Base-by-base conservation (phyloP, 2,888 invertebrate species). In the Diadegma fenestrale region DNA sequence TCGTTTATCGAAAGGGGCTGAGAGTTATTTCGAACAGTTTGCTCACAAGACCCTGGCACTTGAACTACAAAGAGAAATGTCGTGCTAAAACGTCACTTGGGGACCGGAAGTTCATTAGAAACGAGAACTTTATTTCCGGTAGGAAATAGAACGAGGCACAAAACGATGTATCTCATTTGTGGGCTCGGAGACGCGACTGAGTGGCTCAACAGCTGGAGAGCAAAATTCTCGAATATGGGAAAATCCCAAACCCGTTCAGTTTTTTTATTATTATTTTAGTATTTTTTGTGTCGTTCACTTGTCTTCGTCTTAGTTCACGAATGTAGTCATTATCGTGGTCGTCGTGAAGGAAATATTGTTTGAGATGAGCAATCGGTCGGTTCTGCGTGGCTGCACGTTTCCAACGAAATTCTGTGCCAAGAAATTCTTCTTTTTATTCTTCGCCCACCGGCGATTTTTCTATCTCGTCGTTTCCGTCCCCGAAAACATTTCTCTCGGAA, bases 331-430 rank as follows among this genome's bases (percentile, higher is more conserved):
- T 33, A 33, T 68, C 45, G 76, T 78, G 45, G n/a, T 69, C 48
- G 77, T 58, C 30, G 22, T 22, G 45, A 63, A 45, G 43, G 30
- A 41, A 43, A 77, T 72, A 86, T 86, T 84, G 78, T 81, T 81
- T 84, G 78, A 69, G 83, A 84, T 84, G 80, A 84, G 84, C 84
- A 78, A 83, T 85, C 80, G 80, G 63, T 51, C 63, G 68, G 58
- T 64, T 72, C 77, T 66, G 54, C 72, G 22, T 61, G 80, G 63
- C n/a, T n/a, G n/a, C 78, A 79, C 76, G 72, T 68, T 79, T 83
- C 68, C 33, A 5, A 76, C 73, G 58, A 80, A 54, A 58, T 66
- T 63, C 81, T 51, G 45, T 58, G 83, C 80, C 66, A 73, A 78
- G 71, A 26, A 5, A 26, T 63, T 12, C 30, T n/a, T 37, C 37